Evolutionary conservation across 2,888 invertebrate genomes (phyloP), one percentile per base, ranked within the genome.

Genomic region (Parelbella ahira): DNA sequence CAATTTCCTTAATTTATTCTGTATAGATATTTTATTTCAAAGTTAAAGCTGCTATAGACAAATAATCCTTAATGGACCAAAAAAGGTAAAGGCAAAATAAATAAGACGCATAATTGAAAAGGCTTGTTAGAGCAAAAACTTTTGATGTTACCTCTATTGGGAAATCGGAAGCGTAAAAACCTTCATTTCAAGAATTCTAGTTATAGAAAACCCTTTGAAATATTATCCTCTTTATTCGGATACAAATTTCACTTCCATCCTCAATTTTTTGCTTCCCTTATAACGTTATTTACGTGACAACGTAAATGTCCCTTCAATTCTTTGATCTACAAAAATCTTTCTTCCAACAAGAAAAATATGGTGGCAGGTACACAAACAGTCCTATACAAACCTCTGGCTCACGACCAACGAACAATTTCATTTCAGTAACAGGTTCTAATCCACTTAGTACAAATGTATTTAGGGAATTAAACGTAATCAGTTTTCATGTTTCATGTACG

Each of bases 31-130:
- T n/a, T n/a, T n/a, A n/a, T n/a, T n/a, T n/a, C n/a, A n/a, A n/a
- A n/a, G n/a, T n/a, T n/a, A n/a, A n/a, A n/a, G 46, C 90, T 98
- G 34, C 91, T 93, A 54, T 97, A 96, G 82, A n/a, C n/a, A n/a
- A n/a, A n/a, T n/a, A n/a, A n/a, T n/a, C n/a, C n/a, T n/a, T n/a
- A n/a, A n/a, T n/a, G n/a, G n/a, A n/a, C n/a, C n/a, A n/a, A n/a
- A n/a, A n/a, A n/a, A n/a, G n/a, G n/a, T n/a, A n/a, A n/a, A n/a
- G n/a, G n/a, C n/a, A n/a, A n/a, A n/a, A n/a, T n/a, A n/a, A n/a
- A n/a, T n/a, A n/a, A n/a, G n/a, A n/a, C n/a, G n/a, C n/a, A n/a
- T n/a, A n/a, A n/a, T n/a, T n/a, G n/a, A n/a, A n/a, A n/a, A n/a
- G n/a, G n/a, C n/a, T n/a, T n/a, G n/a, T n/a, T n/a, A n/a, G n/a